Evolutionary conservation across 2,888 invertebrate genomes (phyloP).

Genomic region (Alcis repandata): DNA sequence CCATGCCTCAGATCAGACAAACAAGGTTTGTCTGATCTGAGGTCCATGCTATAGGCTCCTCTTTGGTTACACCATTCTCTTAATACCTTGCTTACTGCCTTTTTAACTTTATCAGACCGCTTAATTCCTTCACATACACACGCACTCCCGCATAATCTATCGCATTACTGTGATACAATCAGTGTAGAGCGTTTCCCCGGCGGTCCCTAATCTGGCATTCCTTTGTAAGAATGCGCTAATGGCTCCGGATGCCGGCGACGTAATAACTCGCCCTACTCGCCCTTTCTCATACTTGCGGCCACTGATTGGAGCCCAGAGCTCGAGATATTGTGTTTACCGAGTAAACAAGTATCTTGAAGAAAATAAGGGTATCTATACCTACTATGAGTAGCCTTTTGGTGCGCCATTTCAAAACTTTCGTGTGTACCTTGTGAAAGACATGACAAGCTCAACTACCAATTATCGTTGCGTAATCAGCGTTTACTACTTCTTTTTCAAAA

Average conservation of each 20-base stretch:
- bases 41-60: no score
- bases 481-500: no score
- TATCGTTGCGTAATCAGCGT: neutral
- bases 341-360: neutral
- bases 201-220: constrained; percentile 43
- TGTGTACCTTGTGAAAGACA: neutral
- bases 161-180: neutral
- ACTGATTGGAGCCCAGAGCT: neutral
- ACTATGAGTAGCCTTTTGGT: neutral
- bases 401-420: neutral
- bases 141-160: neutral
- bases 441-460: neutral
- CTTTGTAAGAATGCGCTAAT: constrained; percentile 45
- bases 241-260: constrained; percentile 24
- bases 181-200: neutral
- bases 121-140: neutral
- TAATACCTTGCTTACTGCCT: no score
- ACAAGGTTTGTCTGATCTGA: no score
- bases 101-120: no score
- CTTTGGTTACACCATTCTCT: no score
- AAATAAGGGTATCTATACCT: neutral
- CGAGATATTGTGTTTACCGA: constrained; percentile 3
- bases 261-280: constrained; percentile 29
- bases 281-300: constrained; percentile 19
- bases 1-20: neutral